Percentiles rank a stretch among this genome's conserved stretches.
phyloP scores from a whole-genome alignment of 2,797 vertebrate species.

The Crocidura indochinensis region DNA sequence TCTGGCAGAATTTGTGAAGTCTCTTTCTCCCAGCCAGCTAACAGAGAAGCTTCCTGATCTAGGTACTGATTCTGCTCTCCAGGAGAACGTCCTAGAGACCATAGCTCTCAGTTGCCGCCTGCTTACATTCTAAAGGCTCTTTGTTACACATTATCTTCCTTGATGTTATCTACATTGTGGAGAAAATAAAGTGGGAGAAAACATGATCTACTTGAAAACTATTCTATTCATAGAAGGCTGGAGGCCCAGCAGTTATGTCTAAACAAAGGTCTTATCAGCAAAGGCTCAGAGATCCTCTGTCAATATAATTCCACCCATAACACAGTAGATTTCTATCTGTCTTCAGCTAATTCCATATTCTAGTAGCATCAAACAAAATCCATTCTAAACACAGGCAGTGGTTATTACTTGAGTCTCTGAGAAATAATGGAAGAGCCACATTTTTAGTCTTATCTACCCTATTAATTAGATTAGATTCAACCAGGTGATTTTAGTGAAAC shows the following conservation, averaged over 20 bases:
- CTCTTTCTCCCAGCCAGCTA: not conserved
- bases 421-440: not conserved
- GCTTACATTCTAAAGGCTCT: not conserved
- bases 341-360: not conserved
- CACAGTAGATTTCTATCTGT: not conserved
- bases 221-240: not conserved
- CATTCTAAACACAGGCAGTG: not conserved
- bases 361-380: not conserved
- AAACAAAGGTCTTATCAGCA: not conserved
- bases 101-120: not conserved
- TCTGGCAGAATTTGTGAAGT: not conserved
- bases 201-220: not conserved
- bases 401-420: not conserved
- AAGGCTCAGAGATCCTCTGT: not conserved
- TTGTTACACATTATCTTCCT: not conserved
- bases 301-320: not conserved
- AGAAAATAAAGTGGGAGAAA: not conserved
- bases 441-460: not conserved
- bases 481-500: not conserved
- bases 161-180: not conserved
- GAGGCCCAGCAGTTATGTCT: not conserved
- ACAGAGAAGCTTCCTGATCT: not conserved
- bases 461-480: constrained; percentile 1
- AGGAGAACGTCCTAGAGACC: not conserved
- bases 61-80: not conserved